Evolutionary conservation across 1,140 invertebrate genomes (phyloP).

Genomic region (Glossosoma conforme): DNA sequence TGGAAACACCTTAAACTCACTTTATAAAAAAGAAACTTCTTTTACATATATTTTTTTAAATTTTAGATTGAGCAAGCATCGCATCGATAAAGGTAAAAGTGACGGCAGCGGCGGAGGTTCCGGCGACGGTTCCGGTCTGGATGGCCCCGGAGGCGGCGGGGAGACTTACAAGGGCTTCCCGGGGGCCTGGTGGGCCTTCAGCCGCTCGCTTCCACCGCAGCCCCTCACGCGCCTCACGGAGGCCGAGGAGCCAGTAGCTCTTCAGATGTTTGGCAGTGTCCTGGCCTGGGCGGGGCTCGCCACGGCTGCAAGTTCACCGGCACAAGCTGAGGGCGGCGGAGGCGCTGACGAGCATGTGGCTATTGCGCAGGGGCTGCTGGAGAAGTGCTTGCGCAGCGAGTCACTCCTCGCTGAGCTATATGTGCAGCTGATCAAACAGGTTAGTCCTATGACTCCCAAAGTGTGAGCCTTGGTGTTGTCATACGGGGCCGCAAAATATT

Average conservation of each 20-base stretch:
- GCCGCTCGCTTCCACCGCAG: conserved; percentile 71
- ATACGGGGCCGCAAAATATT: too few relatives aligned
- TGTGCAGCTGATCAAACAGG: conserved; percentile 82
- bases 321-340: conserved; percentile 31
- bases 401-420: conserved; percentile 85
- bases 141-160: conserved; percentile 39
- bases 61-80: conserved; percentile 74
- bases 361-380: conserved; percentile 83
- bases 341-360: conserved; percentile 84
- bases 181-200: conserved; percentile 80
- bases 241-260: conserved; percentile 76
- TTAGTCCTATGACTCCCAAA: too few relatives aligned
- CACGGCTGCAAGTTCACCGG: neutral
- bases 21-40: too few relatives aligned
- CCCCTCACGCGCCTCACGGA: conserved; percentile 81
- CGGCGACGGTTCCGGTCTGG: conserved; percentile 42
- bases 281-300: conserved; percentile 81
- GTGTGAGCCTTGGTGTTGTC: too few relatives aligned
- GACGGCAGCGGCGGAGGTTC: conserved; percentile 63
- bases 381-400: conserved; percentile 86
- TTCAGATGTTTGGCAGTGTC: conserved; percentile 73
- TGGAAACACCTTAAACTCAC: too few relatives aligned
- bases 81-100: conserved; percentile 77
- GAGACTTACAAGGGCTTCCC: conserved; percentile 86
- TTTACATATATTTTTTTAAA: too few relatives aligned